Evolutionary conservation across 37 sponge, comb jelly and placozoan genomes (phyloP).

Genomic region (Halisarca cf. caerulea): DNA sequence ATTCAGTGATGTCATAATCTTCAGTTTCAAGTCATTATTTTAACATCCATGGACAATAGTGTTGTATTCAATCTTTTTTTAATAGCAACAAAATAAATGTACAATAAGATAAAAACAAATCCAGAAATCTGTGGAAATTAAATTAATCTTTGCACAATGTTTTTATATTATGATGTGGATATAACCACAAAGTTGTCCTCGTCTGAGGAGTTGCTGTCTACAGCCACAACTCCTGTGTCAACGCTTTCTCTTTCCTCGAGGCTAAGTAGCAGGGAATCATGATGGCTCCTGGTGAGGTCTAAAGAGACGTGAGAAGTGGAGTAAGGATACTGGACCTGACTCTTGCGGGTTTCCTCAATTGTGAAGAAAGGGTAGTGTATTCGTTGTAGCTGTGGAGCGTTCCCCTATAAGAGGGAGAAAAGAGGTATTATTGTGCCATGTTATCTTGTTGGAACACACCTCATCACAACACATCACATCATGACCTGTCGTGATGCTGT

Average conservation of each 20-base stretch:
- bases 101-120: too few relatives aligned
- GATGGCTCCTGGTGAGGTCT: background rate
- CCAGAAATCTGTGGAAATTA: too few relatives aligned
- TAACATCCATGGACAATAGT: background rate
- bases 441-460: background rate
- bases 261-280: background rate
- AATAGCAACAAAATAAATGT: background rate
- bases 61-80: background rate
- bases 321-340: background rate
- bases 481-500: background rate
- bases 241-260: background rate
- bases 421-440: too few relatives aligned
- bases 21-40: background rate
- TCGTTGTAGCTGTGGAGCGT: background rate
- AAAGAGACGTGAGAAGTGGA: background rate
- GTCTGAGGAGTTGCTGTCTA: background rate
- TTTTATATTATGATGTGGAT: background rate
- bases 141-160: too few relatives aligned
- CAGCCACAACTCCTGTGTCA: background rate
- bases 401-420: background rate
- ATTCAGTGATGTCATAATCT: background rate
- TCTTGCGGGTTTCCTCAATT: background rate
- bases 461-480: background rate
- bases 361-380: constrained; percentile 9
- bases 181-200: background rate